These are phyloP conservation scores for Anguilla anguilla DNA, from an alignment of 2,797 vertebrate genomes.

Conservation along the genomic window DNA sequence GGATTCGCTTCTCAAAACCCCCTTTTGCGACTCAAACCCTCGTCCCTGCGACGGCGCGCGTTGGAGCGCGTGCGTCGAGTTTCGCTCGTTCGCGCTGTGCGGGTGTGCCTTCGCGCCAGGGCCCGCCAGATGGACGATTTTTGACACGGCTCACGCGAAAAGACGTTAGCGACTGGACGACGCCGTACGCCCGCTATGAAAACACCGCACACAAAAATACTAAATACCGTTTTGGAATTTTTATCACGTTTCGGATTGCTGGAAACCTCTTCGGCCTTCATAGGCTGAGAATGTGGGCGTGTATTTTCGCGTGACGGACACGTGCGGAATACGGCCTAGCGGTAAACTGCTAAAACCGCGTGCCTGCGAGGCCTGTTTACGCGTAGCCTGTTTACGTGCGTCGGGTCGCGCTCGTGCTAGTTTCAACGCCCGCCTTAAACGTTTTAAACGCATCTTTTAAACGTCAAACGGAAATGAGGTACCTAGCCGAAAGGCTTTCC, in stretches of 20 bases:
- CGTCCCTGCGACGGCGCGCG: not conserved
- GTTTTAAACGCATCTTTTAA: not conserved
- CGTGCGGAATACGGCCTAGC: not conserved
- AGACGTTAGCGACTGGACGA: not conserved
- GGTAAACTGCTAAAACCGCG: not conserved
- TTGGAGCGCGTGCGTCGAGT: conserved; percentile 1
- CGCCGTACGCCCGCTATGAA: too few relatives aligned
- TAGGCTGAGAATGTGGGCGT: not conserved
- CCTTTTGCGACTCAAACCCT: conserved; percentile 21
- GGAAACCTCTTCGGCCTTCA: not conserved
- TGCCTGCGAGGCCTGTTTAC: not conserved
- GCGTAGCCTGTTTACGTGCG: not conserved
- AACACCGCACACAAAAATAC: too few relatives aligned
- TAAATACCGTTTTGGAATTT: not conserved
- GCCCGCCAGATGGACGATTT: too few relatives aligned
- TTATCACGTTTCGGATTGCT: not conserved
- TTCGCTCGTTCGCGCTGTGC: not conserved
- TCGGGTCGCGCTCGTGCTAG: not conserved
- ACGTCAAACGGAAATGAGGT: not conserved
- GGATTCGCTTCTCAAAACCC: not conserved
- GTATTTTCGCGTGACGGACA: not conserved
- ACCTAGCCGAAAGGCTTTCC: not conserved
- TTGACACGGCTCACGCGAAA: too few relatives aligned
- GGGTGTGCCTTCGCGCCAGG: too few relatives aligned
- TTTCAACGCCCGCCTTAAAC: not conserved